Evolutionary conservation across 2,888 invertebrate genomes (phyloP).

Genomic region (Xanthia togata): DNA sequence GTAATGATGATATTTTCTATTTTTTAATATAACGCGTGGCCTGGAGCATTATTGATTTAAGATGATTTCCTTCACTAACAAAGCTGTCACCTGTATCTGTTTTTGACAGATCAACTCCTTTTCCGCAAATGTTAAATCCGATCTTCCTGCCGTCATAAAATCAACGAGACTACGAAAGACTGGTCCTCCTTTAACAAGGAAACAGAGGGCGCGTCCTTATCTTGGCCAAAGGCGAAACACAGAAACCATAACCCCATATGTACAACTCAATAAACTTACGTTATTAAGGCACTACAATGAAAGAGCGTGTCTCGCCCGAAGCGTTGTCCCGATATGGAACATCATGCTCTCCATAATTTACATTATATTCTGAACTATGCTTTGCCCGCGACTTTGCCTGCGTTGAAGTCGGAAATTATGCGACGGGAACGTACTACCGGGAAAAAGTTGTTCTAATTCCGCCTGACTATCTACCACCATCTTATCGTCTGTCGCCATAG

Average conservation of each 20-base stretch:
- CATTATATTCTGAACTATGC: background rate
- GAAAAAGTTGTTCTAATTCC: too few species aligned
- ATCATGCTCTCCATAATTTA: slow-evolving; percentile 17
- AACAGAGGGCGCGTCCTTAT: background rate
- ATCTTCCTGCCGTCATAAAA: background rate
- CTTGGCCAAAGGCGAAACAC: slow-evolving; percentile 2
- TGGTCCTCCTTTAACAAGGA: background rate
- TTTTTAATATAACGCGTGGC: too few species aligned
- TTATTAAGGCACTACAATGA: slow-evolving; percentile 28
- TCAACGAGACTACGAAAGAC: background rate
- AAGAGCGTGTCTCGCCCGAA: slow-evolving; percentile 40
- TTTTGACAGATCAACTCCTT: background rate
- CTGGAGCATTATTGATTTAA: too few species aligned
- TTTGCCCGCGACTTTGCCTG: background rate
- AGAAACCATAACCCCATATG: background rate
- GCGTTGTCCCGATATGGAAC: slow-evolving; percentile 29
- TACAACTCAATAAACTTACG: slow-evolving; percentile 22
- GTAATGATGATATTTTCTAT: too few species aligned
- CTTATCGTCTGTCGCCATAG: too few species aligned
- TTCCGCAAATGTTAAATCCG: too few species aligned
- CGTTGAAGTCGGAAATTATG: background rate
- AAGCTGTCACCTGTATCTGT: too few species aligned
- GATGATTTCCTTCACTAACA: too few species aligned
- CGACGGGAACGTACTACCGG: too few species aligned
- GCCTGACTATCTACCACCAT: too few species aligned